Base-by-base conservation (phyloP, 2,113 vertebrate genomes). In the Bos javanicus region DNA sequence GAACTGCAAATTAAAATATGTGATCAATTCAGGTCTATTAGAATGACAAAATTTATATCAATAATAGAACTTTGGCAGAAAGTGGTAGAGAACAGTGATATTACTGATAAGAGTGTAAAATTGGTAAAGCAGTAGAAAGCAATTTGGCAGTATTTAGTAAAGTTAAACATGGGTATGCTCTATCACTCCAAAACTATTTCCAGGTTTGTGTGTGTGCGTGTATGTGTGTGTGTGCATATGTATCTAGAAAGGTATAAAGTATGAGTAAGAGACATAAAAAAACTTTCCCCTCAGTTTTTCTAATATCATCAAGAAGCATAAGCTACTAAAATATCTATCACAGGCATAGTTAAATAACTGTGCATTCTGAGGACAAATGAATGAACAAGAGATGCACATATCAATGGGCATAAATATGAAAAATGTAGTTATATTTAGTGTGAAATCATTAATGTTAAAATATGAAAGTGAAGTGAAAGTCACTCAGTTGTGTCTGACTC, bases 1-100 rank as follows among this genome's bases (percentile, higher is more conserved):
- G 46, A 94, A 89, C 39, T 80, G 13, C 14, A 96, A 88, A 89
- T 94, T 84, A 87, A 83, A 95, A 76, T 60, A 91, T 14, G 62
- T 39, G 43, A 87, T 96, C 28, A 62, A 60, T 60, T 67, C 87
- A 84, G 91, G 94, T 10, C 56, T 43, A 93, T 62, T 57, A 83
- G 52, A 94, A 71, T 8, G 30, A 57, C 33, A 87, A 87, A 56
- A 74, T 25, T 52, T 25, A 80, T n/a, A 52, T 90, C 39, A 71
- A 62, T 56, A 87, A 91, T n/a, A 25, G 89, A 96, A 76, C 30
- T 50, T 87, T 36, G 74, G 50, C 64, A 71, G 28, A 87, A 2
- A 62, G 14, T 17, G 21, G 64, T 13, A 7, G 17, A 10, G 25
- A 84, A 59, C 56, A 74, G 59, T 33, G 19, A 6, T 76, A 78